Evolutionary conservation across 2,113 vertebrate species (phyloP), one percentile per base, ranked within the genome.

Genomic region (Notothenia rossii): DNA sequence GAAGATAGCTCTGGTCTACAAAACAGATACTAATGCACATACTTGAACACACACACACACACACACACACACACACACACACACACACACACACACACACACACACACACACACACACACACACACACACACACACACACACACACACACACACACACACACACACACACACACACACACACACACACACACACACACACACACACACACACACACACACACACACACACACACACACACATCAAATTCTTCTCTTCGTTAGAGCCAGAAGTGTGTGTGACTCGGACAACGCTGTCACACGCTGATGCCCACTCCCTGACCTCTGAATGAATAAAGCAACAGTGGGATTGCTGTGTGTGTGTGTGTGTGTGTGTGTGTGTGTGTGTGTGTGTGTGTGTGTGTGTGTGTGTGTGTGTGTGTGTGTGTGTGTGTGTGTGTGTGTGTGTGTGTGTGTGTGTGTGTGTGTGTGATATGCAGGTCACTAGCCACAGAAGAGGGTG

Each of bases 391-490:
- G 65, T 11, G 33, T 36, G n/a, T 14, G 25, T n/a, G 14, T 36
- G 17, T 45, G n/a, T 6, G 4, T 58, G 54, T 64, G 71, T 53
- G 20, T 53, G 51, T 78, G 69, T 74, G n/a, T 64, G 80, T 45
- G 18, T 3, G 20, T 46, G 67, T 10, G 45, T 29, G 17, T n/a
- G 36, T 25, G n/a, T 25, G 11, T 53, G 29, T 17, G 7, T 65
- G 20, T 69, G 74, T 33, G 56, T 33, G 40, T 55, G 36, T 43
- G 62, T 72, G 64, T 60, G 46, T 10, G 56, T 22, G 46, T 63
- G 65, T 81, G 71, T 88, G 77, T 83, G 69, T 63, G 78, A 83
- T 84, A 82, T 87, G 75, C 87, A 89, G 91, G 92, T 93, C 93
- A 92, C 71, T 82, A 83, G 82, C 75, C 77, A 77, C 64, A 85